Conservation (phyloP, 1,140 invertebrate species). For the Berghia stephanieae region DNA sequence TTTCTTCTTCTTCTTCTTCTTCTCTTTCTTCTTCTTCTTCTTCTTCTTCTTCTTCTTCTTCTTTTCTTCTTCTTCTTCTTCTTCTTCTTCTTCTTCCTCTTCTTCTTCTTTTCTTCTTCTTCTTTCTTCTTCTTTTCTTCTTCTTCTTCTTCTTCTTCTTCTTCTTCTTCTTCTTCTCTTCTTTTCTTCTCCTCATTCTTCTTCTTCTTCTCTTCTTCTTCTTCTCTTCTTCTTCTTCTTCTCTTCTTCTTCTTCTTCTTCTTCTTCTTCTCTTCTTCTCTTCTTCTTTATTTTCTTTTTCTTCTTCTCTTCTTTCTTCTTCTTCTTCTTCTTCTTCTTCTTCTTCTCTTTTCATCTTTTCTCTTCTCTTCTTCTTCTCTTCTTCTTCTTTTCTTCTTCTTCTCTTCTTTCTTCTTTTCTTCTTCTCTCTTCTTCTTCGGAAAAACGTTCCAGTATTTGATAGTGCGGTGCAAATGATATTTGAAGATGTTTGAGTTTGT, state of each 20-base stretch:
- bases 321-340: not conserved
- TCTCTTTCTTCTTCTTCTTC: not conserved
- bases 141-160: not conserved
- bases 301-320: not conserved
- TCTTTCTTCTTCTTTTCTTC: too few species aligned
- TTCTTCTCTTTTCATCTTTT: not conserved
- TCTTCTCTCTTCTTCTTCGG: not conserved
- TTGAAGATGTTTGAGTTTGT: too few species aligned
- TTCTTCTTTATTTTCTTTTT: slow-evolving; percentile 30
- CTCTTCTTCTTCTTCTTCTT: not conserved
- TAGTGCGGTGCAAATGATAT: not conserved
- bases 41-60: not conserved
- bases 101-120: not conserved
- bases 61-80: not conserved
- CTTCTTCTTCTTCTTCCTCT: not conserved
- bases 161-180: not conserved
- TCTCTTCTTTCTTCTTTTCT: slow-evolving; percentile 10
- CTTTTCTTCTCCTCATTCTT: too few species aligned
- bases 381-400: slow-evolving; percentile 10
- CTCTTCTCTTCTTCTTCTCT: not conserved
- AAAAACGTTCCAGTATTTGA: not conserved
- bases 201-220: not conserved
- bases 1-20: not conserved
- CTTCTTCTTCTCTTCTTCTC: slow-evolving; percentile 3
- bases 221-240: not conserved